These are phyloP conservation scores for Agriotes lineatus DNA, from an alignment of 2,888 invertebrate species.

Conservation along the genomic window DNA sequence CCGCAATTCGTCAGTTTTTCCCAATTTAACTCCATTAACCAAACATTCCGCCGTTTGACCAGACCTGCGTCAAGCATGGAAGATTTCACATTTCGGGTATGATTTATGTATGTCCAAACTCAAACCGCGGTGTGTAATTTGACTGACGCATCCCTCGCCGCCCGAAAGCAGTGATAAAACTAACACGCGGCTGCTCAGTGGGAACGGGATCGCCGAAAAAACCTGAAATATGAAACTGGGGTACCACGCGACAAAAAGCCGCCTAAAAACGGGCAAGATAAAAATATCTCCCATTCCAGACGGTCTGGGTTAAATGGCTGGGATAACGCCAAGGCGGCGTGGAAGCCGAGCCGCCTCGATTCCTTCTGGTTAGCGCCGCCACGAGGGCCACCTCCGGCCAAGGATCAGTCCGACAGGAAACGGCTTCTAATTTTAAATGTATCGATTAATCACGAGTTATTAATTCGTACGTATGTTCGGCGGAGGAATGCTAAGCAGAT, in stretches of 20 bases:
- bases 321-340: constrained; percentile 38
- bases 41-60: too few species aligned
- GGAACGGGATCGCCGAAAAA: background rate
- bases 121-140: too few species aligned
- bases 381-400: background rate
- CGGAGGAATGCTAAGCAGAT: constrained; percentile 9
- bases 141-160: too few species aligned
- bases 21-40: too few species aligned
- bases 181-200: background rate
- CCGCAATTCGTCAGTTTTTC: too few species aligned
- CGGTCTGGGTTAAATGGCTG: constrained; percentile 44
- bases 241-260: constrained; percentile 39
- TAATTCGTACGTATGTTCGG: constrained; percentile 3
- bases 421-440: constrained; percentile 18
- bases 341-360: background rate
- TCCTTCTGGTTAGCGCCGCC: background rate
- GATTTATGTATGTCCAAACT: too few species aligned
- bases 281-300: constrained; percentile 51
- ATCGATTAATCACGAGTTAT: constrained; percentile 6
- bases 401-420: constrained; percentile 1
- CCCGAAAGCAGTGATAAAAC: background rate
- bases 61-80: too few species aligned
- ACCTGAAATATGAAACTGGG: constrained; percentile 46
- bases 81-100: too few species aligned
- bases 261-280: constrained; percentile 43